These are phyloP conservation scores for Liopterus haemorrhoidalis DNA, from an alignment of 2,888 invertebrate species.

Conservation along the genomic window DNA sequence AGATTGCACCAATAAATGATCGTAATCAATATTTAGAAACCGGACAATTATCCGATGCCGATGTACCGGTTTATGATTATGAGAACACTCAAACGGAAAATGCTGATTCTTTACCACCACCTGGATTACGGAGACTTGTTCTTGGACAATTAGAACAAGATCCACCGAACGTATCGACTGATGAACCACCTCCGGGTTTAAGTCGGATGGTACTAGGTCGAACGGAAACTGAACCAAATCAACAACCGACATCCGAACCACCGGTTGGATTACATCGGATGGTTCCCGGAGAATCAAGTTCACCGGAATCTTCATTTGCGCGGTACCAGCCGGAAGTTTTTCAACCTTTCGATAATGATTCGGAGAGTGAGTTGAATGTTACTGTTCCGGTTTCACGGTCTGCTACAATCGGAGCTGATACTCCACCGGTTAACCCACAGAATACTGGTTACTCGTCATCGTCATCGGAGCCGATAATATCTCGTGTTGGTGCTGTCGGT, in stretches of 20 bases:
- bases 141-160: slow-evolving; percentile 57
- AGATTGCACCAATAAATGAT: slow-evolving; percentile 62
- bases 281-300: slow-evolving; percentile 59
- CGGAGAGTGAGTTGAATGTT: slow-evolving; percentile 33
- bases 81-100: slow-evolving; percentile 23
- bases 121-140: slow-evolving; percentile 59
- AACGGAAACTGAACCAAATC: slow-evolving; percentile 51
- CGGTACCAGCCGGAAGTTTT: slow-evolving; percentile 19
- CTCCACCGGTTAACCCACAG: slow-evolving; percentile 37
- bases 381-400: slow-evolving; percentile 39
- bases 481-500: slow-evolving; percentile 24
- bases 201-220: slow-evolving; percentile 62
- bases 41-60: slow-evolving; percentile 61
- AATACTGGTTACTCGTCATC: slow-evolving; percentile 18
- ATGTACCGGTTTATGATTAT: slow-evolving; percentile 33
- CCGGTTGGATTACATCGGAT: slow-evolving; percentile 55
- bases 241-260: slow-evolving; percentile 42
- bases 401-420: slow-evolving; percentile 46
- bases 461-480: slow-evolving; percentile 17
- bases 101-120: slow-evolving; percentile 53
- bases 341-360: slow-evolving; percentile 18
- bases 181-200: slow-evolving; percentile 58
- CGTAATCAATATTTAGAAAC: slow-evolving; percentile 73
- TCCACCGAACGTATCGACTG: slow-evolving; percentile 45
- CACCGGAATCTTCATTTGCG: slow-evolving; percentile 38